A percentile compares a stretch with the other conserved stretches of the same genome.
Conservation (phyloP, 2,888 invertebrate species). For the Gastracanthus pulcherrimus region DNA sequence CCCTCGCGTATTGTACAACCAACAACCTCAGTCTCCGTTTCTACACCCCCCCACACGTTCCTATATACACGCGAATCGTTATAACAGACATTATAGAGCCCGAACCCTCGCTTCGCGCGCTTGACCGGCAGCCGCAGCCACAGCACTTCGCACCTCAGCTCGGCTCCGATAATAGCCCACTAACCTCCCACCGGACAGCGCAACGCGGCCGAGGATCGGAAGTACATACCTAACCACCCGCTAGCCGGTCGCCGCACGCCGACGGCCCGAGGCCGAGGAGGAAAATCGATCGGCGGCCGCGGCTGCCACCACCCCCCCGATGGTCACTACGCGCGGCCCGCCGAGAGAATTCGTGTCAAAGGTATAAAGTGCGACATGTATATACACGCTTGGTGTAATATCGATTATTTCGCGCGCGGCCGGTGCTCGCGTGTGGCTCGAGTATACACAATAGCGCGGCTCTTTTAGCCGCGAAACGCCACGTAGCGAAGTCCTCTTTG, state of each 20-base stretch:
- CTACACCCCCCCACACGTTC: no score
- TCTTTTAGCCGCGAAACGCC: conserved; percentile 6
- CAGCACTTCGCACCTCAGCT: no score
- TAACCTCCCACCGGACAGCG: no score
- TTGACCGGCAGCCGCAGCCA: no score
- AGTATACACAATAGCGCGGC: not conserved
- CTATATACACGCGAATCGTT: no score
- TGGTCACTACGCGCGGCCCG: not conserved
- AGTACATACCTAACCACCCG: no score
- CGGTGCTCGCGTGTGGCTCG: conserved; percentile 10
- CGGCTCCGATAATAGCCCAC: no score
- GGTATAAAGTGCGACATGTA: not conserved
- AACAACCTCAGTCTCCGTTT: no score
- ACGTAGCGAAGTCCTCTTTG: not conserved
- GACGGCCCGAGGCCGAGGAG: not conserved
- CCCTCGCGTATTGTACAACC: not conserved
- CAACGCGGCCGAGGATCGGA: not conserved
- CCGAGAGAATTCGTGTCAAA: conserved; percentile 18
- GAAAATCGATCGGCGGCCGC: not conserved
- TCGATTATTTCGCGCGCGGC: conserved; percentile 26
- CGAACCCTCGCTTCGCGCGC: no score
- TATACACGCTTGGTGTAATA: no score
- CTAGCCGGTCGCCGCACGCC: not conserved
- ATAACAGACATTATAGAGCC: not conserved
- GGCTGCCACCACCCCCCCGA: not conserved